These are phyloP conservation scores for Callocephalon fimbriatum DNA, from an alignment of 2,113 vertebrate species.

Conservation along the genomic window DNA sequence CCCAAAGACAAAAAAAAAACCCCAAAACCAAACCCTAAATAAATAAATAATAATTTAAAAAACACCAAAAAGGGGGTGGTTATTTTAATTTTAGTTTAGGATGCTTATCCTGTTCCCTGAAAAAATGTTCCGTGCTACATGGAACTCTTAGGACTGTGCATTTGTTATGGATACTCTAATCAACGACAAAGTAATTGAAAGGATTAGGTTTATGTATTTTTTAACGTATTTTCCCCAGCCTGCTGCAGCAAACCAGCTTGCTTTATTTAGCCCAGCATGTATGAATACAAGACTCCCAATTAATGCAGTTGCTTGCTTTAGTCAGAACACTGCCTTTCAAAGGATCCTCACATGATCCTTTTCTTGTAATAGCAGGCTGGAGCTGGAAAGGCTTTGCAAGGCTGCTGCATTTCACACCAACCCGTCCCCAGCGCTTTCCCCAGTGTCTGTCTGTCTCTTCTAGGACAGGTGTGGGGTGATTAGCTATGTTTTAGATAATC, in stretches of 20 bases:
- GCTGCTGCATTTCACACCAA: constrained; percentile 64
- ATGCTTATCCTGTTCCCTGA: not conserved
- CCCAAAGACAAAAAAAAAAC: not conserved
- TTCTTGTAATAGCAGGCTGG: constrained; percentile 33
- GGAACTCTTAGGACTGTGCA: not conserved
- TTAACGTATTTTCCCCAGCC: constrained; percentile 9
- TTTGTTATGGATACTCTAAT: constrained; percentile 37
- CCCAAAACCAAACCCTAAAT: not conserved
- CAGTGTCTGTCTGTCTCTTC: not conserved
- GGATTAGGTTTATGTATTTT: constrained; percentile 36
- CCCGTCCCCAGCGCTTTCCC: constrained; percentile 33
- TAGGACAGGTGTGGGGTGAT: constrained; percentile 50
- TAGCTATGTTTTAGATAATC: constrained; percentile 61
- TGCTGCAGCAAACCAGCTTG: constrained; percentile 66
- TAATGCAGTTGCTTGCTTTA: constrained; percentile 69
- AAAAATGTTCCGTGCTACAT: not conserved
- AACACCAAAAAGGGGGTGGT: not conserved
- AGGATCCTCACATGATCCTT: constrained; percentile 64
- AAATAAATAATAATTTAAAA: not conserved
- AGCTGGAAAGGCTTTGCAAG: constrained; percentile 37
- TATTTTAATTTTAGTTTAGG: not conserved
- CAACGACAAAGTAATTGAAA: constrained; percentile 38
- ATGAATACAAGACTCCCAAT: constrained; percentile 73
- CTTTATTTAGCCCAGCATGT: constrained; percentile 71
- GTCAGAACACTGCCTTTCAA: constrained; percentile 55